These are phyloP conservation scores for Phataginus tricuspis DNA, from an alignment of 2,797 vertebrate genomes.

Conservation along the genomic window DNA sequence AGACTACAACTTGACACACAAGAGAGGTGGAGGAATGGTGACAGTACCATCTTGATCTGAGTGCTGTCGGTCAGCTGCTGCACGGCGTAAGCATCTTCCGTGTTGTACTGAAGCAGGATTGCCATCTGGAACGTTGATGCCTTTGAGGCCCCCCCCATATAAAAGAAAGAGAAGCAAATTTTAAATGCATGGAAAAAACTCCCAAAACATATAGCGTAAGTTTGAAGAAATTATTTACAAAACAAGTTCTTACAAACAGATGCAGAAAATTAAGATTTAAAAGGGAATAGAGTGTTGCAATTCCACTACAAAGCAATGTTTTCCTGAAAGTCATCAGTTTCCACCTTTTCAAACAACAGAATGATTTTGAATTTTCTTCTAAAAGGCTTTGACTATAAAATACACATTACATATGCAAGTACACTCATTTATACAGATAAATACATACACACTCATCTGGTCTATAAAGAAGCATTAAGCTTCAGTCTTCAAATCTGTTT, in stretches of 20 bases:
- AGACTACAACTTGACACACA: fast-evolving
- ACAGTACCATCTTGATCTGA: constrained; percentile 96
- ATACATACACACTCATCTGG: background rate
- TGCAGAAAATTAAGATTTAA: background rate
- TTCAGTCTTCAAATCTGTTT: background rate
- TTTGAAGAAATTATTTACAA: background rate
- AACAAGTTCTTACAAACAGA: background rate
- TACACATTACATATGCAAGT: background rate
- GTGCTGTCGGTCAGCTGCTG: constrained; percentile 99
- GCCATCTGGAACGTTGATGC: constrained; percentile 99
- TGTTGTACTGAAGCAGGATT: constrained; percentile 97
- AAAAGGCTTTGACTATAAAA: background rate
- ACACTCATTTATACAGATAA: too few relatives aligned
- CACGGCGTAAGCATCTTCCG: constrained; percentile 95
- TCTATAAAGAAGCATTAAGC: background rate
- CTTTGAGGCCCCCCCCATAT: constrained; percentile 82
- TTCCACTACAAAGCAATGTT: fast-evolving
- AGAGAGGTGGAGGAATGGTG: fast-evolving
- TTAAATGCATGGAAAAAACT: background rate
- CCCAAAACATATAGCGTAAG: background rate
- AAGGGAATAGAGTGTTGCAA: background rate
- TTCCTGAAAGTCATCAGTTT: background rate
- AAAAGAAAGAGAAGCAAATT: background rate
- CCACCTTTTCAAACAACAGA: background rate
- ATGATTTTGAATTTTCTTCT: background rate